Base-by-base conservation (phyloP, 2,888 invertebrate genomes). In the Eupithecia insigniata region DNA sequence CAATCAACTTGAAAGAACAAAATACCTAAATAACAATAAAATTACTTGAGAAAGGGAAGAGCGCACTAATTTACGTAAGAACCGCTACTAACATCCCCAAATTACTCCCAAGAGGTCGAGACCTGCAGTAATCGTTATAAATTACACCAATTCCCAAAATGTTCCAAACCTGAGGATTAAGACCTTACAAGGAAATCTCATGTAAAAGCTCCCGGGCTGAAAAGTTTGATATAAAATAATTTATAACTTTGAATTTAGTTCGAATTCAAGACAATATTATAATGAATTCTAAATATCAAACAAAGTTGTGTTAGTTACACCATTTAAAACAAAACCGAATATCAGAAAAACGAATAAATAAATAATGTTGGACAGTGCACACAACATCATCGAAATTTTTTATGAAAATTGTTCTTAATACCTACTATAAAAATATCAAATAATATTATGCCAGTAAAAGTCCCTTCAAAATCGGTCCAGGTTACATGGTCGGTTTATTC, bases 71-170 rank as follows among this genome's bases (percentile, higher is more conserved):
- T 60, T 60, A 46, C 39, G 18, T 58, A 32, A 70, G 65, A 71
- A 36, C 62, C 46, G 69, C 66, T 66, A 72, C 67, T 72, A 77
- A 72, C 70, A 72, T 71, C 55, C 60, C 61, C 69, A 61, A 71
- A 77, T 77, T 66, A 74, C 72, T 66, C 73, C 68, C 70, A 18
- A 28, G 72, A 61, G 76, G 67, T 65, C 60, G 64, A 43, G 46
- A 12, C 74, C 55, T 67, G 67, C 69, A 69, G 70, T 69, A 72
- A 60, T 67, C 64, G 70, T 65, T 70, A 65, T 65, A 70, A 70
- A 67, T 70, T 68, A 51, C 70, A n/a, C n/a, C n/a, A 65, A 66
- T 66, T 72, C 46, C 46, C 65, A 66, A 60, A 64, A 64, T 36
- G 64, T 64, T 64, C 34, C 12, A 32, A 62, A 36, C 1, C 32